Percentiles rank a stretch among this genome's conserved stretches.
Evolutionary conservation across 2,113 vertebrate genomes (phyloP).

Genomic region (Melanocharis versteri): DNA sequence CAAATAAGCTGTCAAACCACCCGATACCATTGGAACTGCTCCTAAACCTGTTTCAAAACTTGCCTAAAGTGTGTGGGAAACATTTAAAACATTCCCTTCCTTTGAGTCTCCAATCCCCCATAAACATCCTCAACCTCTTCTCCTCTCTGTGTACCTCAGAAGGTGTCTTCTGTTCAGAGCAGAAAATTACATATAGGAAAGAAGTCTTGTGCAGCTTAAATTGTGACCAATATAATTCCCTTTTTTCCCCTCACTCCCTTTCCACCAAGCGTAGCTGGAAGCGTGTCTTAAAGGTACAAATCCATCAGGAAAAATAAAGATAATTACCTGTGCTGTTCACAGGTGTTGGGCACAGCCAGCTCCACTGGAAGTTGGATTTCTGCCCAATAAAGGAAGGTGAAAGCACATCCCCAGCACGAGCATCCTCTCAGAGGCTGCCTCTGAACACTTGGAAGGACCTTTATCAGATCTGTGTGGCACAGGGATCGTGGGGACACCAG

Average conservation of each 20-base stretch:
- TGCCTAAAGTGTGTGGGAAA: not conserved
- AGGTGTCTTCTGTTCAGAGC: not conserved
- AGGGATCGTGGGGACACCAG: not conserved
- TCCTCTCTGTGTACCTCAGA: not conserved
- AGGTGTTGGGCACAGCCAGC: not conserved
- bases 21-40: not conserved
- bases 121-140: not conserved
- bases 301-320: not conserved
- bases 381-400: not conserved
- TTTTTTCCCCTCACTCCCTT: not conserved
- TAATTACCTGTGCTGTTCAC: not conserved
- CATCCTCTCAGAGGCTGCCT: not conserved
- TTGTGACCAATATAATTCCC: fast-evolving
- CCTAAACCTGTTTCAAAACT: not conserved
- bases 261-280: not conserved
- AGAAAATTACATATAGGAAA: not conserved
- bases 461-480: not conserved
- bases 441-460: not conserved
- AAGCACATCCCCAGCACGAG: not conserved
- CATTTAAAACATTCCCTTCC: not conserved
- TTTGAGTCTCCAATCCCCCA: not conserved
- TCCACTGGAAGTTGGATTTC: not conserved
- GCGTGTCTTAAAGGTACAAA: not conserved
- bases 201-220: not conserved
- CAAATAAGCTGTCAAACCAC: not conserved